phyloP scores from a whole-genome alignment of 2,888 invertebrate genomes.

The Polydrusus tereticollis region DNA sequence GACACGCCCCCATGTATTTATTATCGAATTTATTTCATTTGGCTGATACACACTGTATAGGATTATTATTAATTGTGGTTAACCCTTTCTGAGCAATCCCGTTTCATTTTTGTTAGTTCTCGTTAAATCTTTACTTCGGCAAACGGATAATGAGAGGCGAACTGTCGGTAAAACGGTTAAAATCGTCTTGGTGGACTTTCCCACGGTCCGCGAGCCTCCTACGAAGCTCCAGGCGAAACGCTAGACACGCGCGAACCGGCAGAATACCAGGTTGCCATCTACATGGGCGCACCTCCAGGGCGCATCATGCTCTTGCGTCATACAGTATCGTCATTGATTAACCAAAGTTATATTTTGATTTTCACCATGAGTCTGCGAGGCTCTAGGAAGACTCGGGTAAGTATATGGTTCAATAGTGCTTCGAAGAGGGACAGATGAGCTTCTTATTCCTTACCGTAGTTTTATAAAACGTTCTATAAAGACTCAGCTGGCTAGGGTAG shows the following conservation, averaged over 20 bases:
- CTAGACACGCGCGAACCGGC: slow-evolving; percentile 62
- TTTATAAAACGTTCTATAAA: too few species aligned
- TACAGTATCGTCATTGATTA: background rate
- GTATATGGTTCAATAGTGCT: too few species aligned
- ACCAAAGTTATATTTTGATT: background rate
- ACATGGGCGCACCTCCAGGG: slow-evolving; percentile 45
- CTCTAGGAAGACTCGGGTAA: too few species aligned
- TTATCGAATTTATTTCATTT: too few species aligned
- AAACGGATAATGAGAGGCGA: slow-evolving; percentile 55
- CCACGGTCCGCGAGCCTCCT: slow-evolving; percentile 61
- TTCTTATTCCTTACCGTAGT: too few species aligned
- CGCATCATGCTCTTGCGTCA: slow-evolving; percentile 17
- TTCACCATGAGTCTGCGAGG: too few species aligned
- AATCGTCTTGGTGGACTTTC: slow-evolving; percentile 58
- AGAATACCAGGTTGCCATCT: slow-evolving; percentile 47
- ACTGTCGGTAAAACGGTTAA: slow-evolving; percentile 58
- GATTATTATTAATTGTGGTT: too few species aligned
- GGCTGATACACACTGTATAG: too few species aligned
- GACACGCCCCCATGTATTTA: too few species aligned
- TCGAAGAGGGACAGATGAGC: too few species aligned
- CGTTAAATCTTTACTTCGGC: slow-evolving; percentile 46
- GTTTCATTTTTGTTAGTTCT: slow-evolving; percentile 15
- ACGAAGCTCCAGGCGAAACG: slow-evolving; percentile 65
- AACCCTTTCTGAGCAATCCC: slow-evolving; percentile 17
- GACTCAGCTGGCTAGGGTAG: too few species aligned